Base-by-base conservation (phyloP, 1,140 invertebrate genomes). In the Calosoma granatense region DNA sequence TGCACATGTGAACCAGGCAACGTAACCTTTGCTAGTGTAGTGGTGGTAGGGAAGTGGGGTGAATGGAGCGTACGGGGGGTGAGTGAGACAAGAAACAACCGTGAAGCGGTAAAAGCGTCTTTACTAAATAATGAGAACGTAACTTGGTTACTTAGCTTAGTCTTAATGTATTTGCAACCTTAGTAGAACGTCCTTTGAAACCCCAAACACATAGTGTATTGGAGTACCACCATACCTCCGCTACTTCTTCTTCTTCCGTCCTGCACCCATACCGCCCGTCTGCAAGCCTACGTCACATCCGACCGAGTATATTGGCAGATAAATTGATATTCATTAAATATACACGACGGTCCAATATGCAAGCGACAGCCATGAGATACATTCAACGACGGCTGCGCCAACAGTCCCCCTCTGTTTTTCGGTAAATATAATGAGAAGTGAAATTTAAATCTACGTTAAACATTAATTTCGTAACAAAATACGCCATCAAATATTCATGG, bases 41-140 rank as follows among this genome's bases (percentile, higher is more conserved):
- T 6, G 26, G 6, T 36, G 26, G 26, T 36, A 36, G n/a, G 6
- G 26, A 9, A 36, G 26, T 36, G 26, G 26, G 26, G 26, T 36
- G 26, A 36, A n/a, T n/a, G n/a, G 6, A 36, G 26, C n/a, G 26
- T 36, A n/a, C n/a, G 6, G 6, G 26, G 6, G 6, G n/a, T 9
- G 26, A 36, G 26, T 6, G 6, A n/a, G n/a, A 36, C 26, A 36
- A 36, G 26, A 36, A 36, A 36, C 26, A 9, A n/a, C 26, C 41
- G 41, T 47, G 15, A 47, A 17, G 41, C 41, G 41, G 41, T 47
- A 47, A 47, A 47, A 47, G 41, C 41, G 15, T 47, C 41, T 47
- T 47, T 47, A 47, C 41, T 47, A 47, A 47, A 47, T 47, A 47
- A 47, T 47, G 41, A 47, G 41, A 47, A 47, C 41, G 41, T 47